Evolutionary conservation across 2,888 invertebrate genomes (phyloP), one percentile per base, ranked within the genome.

Genomic region (Drosophila greeni): DNA sequence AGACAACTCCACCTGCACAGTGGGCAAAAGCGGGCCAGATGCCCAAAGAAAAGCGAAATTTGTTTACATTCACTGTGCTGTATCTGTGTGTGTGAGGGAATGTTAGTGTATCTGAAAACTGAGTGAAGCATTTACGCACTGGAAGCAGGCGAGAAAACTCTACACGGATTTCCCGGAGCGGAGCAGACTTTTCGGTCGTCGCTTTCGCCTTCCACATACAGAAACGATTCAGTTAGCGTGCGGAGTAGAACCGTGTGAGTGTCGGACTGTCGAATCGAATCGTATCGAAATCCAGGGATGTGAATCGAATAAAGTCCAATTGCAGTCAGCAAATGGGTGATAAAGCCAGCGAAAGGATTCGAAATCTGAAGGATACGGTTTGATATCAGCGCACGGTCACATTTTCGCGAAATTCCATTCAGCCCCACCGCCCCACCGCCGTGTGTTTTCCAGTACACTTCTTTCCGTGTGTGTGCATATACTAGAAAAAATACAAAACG

Each of bases 221-320:
- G 85, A 82, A 84, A 84, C 83, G 77, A 72, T 77, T 79, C 71
- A 85, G 82, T 82, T 82, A 72, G 82, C 72, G 76, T 78, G 82
- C 74, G 85, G 85, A 84, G 78, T 75, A 71, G 83, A 75, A 84
- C 77, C 75, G 75, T 76, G 68, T 73, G 79, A 70, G 52, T 71
- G 68, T 69, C 67, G 67, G 59, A 47, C 75, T 66, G 36, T 69
- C 47, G 65, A 61, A 34, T 33, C 33, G 26, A 60, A 61, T 54
- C 20, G 42, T 59, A 67, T 57, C 43, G 37, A 65, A 75, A 47
- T 66, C 29, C 26, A 26, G 47, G 68, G 52, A 59, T 67, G 40
- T 72, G 69, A 74, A 74, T 60, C 54, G 34, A 57, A 42, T 65
- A 23, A 59, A 57, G 8, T 40, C 43, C 20, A 47, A 45, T 31